Evolutionary conservation across 2,113 vertebrate genomes (phyloP).

Genomic region (Tricholaema leucomelas): DNA sequence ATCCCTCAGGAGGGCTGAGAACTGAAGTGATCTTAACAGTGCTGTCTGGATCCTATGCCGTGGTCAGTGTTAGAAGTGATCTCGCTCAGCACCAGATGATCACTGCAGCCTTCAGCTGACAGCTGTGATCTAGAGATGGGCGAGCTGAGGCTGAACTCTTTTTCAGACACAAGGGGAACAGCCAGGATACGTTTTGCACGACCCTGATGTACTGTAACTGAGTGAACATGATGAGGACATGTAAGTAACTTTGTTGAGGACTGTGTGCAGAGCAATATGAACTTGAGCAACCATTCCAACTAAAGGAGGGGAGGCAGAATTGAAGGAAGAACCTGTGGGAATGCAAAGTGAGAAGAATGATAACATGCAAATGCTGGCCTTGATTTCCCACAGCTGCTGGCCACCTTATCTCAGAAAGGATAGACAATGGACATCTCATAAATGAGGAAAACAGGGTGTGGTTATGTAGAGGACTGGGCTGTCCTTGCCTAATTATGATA

Average conservation of each 20-base stretch:
- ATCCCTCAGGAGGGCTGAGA: not conserved
- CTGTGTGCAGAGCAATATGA: no score
- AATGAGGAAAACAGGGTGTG: no score
- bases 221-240: not conserved
- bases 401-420: no score
- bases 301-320: not conserved
- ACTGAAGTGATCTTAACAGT: not conserved
- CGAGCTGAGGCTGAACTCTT: not conserved
- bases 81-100: not conserved
- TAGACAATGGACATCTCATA: no score
- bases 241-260: not conserved
- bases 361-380: no score
- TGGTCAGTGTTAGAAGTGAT: not conserved
- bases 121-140: not conserved
- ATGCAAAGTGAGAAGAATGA: no score
- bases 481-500: no score
- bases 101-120: not conserved
- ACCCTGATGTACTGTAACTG: not conserved
- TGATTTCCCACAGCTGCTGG: no score
- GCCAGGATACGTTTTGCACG: not conserved
- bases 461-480: no score
- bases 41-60: not conserved
- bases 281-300: not conserved
- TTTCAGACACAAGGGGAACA: not conserved
- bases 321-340: not conserved